Base-by-base conservation (phyloP, 2,888 invertebrate species). In the Saturnia japonica region DNA sequence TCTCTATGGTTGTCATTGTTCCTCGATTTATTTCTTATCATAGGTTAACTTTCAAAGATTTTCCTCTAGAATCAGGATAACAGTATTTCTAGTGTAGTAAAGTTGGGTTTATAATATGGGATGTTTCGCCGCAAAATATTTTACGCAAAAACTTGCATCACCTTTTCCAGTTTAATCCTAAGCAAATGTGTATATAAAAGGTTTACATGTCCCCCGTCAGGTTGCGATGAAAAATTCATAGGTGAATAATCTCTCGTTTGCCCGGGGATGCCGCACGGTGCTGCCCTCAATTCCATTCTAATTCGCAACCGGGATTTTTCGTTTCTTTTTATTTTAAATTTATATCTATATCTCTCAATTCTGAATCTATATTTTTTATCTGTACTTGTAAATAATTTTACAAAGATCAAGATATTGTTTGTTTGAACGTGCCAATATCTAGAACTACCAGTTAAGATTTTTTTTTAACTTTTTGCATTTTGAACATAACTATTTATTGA, bases 141-240 rank as follows among this genome's bases (percentile, higher is more conserved):
- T 54, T 22, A 51, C 34, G 34, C 34, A 64, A 40, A 64, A 64
- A 64, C 40, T 64, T 40, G 64, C 40, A 64, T 64, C 64, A 64
- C 64, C 64, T 72, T 75, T 72, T 73, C 72, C 75, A 72, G 64
- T 64, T 64, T 71, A 73, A 75, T 71, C 72, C 69, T 70, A 67
- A 73, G 76, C 75, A 76, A 76, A 77, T 75, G 73, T 73, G 70
- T 74, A 72, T 64, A 64, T 75, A 74, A 74, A 74, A 76, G 75
- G 76, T 75, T 74, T 76, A 74, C 72, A 70, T 70, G 72, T 43
- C 69, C 54, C 66, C 68, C 64, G 72, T 60, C 64, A 40, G 66
- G 70, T 68, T 54, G 47, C 43, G 51, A 73, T 73, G 72, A 73
- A 73, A 73, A 70, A 73, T 73, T 73, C 72, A 73, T 73, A 68